phyloP scores from a whole-genome alignment of 2,888 invertebrate genomes.

The Tipula confusa region DNA sequence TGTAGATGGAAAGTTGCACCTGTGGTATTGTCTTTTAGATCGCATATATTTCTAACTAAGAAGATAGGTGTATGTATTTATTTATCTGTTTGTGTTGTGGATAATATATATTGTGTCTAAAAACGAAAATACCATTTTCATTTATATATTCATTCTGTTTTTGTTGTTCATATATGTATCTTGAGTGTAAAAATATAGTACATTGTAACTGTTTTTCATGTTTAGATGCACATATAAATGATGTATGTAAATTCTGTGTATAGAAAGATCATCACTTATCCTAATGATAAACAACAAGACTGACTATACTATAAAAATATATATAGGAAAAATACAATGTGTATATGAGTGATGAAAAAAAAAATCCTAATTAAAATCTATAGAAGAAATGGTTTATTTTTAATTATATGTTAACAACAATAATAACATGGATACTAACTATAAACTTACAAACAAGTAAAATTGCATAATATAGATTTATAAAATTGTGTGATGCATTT shows the following conservation, averaged over 20 bases:
- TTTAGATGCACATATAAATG: not conserved
- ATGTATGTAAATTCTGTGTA: not conserved
- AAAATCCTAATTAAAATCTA: constrained; percentile 9
- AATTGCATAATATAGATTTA: not conserved
- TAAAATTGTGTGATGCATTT: not conserved
- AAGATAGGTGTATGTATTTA: not conserved
- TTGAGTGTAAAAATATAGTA: not conserved
- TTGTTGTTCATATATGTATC: not conserved
- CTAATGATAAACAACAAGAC: constrained; percentile 14
- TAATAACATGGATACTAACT: not conserved
- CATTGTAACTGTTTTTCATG: not conserved
- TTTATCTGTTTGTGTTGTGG: too few relatives aligned
- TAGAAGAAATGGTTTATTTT: not conserved
- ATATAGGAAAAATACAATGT: not conserved
- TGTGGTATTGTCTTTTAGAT: constrained; percentile 3
- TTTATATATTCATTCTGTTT: not conserved
- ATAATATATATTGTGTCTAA: not conserved
- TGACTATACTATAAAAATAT: not conserved
- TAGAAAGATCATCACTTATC: not conserved
- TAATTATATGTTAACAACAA: not conserved
- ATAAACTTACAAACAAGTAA: not conserved
- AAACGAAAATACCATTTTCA: not conserved
- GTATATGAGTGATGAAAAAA: not conserved
- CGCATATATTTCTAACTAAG: not conserved
- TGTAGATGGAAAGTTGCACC: not conserved